A percentile compares a stretch with the other conserved stretches of the same genome.
These are phyloP conservation scores for Rhodinocichla rosea DNA, from an alignment of 2,113 vertebrate genomes.

Conservation along the genomic window DNA sequence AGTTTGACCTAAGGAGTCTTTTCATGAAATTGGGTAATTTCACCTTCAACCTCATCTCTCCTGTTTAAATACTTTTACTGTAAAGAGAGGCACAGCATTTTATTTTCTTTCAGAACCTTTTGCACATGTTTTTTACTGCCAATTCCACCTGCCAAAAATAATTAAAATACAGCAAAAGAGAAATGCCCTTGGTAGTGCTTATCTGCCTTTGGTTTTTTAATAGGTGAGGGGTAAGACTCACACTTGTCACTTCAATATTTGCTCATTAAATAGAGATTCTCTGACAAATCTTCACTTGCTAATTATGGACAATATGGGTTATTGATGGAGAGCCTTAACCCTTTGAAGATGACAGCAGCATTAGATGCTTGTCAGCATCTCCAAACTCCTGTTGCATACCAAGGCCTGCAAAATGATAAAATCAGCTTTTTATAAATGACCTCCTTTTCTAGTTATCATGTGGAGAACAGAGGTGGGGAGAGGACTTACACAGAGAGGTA, in stretches of 20 bases:
- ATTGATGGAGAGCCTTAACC: background rate
- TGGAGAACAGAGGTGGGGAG: background rate
- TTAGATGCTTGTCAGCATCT: accelerated
- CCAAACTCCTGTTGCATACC: background rate
- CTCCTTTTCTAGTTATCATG: background rate
- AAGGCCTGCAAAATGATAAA: background rate
- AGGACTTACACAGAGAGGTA: background rate
- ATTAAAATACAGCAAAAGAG: background rate
- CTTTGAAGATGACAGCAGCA: background rate
- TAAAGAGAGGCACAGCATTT: background rate
- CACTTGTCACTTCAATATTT: background rate
- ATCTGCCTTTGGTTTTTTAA: background rate
- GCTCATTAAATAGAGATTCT: background rate
- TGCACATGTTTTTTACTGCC: background rate
- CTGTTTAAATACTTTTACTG: background rate
- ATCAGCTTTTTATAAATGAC: background rate
- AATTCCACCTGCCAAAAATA: background rate
- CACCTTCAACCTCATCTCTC: background rate
- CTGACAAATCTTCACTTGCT: background rate
- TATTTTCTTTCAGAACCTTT: background rate
- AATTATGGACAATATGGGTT: background rate
- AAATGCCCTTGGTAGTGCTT: background rate
- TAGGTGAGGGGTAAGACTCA: background rate
- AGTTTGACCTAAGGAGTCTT: background rate
- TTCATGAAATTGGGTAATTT: background rate